These are phyloP conservation scores for Congeria kusceri DNA, from an alignment of 2,888 invertebrate genomes.

Conservation along the genomic window DNA sequence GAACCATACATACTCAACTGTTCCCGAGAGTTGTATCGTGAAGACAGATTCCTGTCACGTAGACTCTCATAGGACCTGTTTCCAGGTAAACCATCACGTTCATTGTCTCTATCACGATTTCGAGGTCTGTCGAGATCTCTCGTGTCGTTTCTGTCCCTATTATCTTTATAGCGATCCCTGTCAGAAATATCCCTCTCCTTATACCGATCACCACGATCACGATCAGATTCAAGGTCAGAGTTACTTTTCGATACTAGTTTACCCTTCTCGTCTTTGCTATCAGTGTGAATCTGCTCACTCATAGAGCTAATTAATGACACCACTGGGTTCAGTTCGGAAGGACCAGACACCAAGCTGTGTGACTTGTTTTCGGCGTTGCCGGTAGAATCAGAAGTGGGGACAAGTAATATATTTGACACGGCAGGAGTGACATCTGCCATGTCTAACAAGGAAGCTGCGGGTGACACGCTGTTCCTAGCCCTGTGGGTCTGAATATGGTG, in stretches of 20 bases:
- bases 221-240: slow-evolving; percentile 19
- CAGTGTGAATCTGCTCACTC: slow-evolving; percentile 63
- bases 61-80: slow-evolving; percentile 58
- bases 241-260: slow-evolving; percentile 20
- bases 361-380: slow-evolving; percentile 13
- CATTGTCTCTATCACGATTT: slow-evolving; percentile 44
- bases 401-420: slow-evolving; percentile 72
- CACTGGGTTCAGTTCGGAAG: slow-evolving; percentile 54
- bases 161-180: slow-evolving; percentile 30
- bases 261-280: slow-evolving; percentile 26
- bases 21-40: slow-evolving; percentile 57
- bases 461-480: slow-evolving; percentile 78
- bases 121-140: slow-evolving; percentile 44
- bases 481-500: slow-evolving; percentile 65
- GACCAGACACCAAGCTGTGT: slow-evolving; percentile 19
- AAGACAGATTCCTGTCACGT: slow-evolving; percentile 50
- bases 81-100: slow-evolving; percentile 42
- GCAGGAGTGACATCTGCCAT: slow-evolving; percentile 71
- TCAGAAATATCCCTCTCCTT: slow-evolving; percentile 23
- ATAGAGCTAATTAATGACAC: slow-evolving; percentile 65
- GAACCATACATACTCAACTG: slow-evolving; percentile 52
- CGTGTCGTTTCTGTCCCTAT: slow-evolving; percentile 23
- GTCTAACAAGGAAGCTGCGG: slow-evolving; percentile 82
- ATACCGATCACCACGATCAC: slow-evolving; percentile 23
- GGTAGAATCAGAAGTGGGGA: slow-evolving; percentile 63